Evolutionary conservation across 2,113 vertebrate species (phyloP).

Genomic region (Anarhynchus alexandrinus): DNA sequence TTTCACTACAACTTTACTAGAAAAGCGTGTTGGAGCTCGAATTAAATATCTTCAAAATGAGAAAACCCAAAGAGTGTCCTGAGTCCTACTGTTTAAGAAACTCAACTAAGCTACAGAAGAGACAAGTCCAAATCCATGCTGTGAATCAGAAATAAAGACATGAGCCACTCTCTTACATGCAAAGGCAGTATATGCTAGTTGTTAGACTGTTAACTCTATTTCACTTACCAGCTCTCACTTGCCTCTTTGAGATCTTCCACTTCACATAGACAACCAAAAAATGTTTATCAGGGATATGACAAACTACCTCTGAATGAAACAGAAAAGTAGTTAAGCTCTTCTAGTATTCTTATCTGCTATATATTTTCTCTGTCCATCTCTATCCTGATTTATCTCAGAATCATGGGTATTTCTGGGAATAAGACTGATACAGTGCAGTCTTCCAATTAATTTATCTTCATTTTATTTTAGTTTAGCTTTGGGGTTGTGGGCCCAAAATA

Average conservation of each 20-base stretch:
- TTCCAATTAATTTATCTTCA: not conserved
- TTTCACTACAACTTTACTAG: not conserved
- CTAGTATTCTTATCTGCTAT: not conserved
- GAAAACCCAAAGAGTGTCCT: not conserved
- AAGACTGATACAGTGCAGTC: not conserved
- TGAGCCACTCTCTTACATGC: rapidly evolving
- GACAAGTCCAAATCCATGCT: not conserved
- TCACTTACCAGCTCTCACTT: not conserved
- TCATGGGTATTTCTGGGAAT: not conserved
- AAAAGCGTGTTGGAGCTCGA: not conserved
- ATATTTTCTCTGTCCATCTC: not conserved
- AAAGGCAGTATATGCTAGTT: not conserved
- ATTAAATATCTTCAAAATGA: not conserved
- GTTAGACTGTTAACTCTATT: not conserved
- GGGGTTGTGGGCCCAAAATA: not conserved
- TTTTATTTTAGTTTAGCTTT: not conserved
- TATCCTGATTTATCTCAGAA: not conserved
- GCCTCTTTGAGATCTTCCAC: not conserved
- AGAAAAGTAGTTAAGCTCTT: not conserved
- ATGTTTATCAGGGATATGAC: not conserved
- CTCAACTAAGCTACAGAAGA: not conserved
- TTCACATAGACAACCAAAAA: not conserved
- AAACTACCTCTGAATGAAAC: not conserved
- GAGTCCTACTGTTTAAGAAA: not conserved
- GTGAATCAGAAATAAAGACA: not conserved